Evolutionary conservation across 2,797 vertebrate species (phyloP).

Genomic region (Coracias cyanogaster): DNA sequence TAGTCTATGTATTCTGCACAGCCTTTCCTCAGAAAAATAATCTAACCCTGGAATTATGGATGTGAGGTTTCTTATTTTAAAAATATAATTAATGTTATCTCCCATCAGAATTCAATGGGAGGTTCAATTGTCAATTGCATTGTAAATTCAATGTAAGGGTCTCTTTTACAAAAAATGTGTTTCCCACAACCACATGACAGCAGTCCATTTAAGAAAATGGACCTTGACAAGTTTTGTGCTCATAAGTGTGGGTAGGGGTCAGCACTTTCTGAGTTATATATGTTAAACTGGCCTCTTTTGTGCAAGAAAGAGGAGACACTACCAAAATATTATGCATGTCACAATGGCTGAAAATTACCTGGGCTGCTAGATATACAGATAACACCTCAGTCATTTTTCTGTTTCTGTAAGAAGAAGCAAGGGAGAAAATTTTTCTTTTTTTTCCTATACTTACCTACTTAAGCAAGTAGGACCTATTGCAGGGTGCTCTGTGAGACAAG

Average conservation of each 20-base stretch:
- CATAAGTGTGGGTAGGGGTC: not conserved
- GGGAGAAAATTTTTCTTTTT: not conserved
- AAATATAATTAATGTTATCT: not conserved
- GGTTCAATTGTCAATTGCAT: not conserved
- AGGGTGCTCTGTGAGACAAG: not conserved
- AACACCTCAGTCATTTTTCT: not conserved
- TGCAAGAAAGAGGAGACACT: not conserved
- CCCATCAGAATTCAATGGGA: not conserved
- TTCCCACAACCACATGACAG: not conserved
- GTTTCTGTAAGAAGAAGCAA: not conserved
- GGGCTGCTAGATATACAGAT: not conserved
- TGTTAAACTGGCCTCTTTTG: not conserved
- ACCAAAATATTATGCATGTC: not conserved
- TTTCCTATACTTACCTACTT: not conserved
- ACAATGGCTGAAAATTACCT: not conserved
- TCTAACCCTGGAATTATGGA: not conserved
- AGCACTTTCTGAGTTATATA: not conserved
- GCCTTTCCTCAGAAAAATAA: not conserved
- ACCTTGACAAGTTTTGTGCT: not conserved
- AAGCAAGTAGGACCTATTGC: not conserved
- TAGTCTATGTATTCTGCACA: not conserved
- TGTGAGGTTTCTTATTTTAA: not conserved
- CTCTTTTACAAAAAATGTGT: not conserved
- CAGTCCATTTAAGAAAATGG: not conserved
- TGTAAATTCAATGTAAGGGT: not conserved